Evolutionary conservation across 2,797 vertebrate genomes (phyloP).

Genomic region (Steatocranus sp.): DNA sequence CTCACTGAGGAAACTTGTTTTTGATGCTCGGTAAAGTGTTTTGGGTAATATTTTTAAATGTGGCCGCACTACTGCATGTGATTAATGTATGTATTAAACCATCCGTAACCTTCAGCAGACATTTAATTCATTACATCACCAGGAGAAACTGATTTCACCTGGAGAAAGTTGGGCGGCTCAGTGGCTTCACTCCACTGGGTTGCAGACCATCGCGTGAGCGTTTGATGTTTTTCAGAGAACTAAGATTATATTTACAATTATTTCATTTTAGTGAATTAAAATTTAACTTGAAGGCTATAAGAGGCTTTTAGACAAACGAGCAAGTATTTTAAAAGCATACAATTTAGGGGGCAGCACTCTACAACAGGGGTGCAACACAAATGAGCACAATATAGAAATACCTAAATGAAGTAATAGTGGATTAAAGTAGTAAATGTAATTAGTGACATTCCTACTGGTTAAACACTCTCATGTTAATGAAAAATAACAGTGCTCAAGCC

Average conservation of each 20-base stretch:
- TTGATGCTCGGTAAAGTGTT: fast-evolving
- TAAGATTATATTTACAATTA: not conserved
- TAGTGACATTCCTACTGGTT: not conserved
- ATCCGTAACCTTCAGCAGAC: not conserved
- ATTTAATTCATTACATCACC: not conserved
- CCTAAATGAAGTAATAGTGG: not conserved
- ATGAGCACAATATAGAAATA: not conserved
- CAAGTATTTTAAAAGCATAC: not conserved
- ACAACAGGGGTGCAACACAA: not conserved
- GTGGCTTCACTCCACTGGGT: fast-evolving
- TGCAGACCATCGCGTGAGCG: fast-evolving
- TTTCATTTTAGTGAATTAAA: not conserved
- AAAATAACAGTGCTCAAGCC: not conserved
- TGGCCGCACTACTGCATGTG: fast-evolving
- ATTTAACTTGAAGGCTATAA: not conserved
- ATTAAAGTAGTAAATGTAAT: not conserved
- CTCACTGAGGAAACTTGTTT: not conserved
- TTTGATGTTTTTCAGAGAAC: not conserved
- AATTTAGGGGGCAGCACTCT: not conserved
- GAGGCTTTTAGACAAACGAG: not conserved
- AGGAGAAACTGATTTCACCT: not conserved
- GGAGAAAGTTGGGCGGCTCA: not conserved
- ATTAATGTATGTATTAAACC: not conserved
- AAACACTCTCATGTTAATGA: not conserved
- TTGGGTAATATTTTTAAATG: not conserved